phyloP scores from a whole-genome alignment of 2,113 vertebrate species.

The Polyodon spathula region DNA sequence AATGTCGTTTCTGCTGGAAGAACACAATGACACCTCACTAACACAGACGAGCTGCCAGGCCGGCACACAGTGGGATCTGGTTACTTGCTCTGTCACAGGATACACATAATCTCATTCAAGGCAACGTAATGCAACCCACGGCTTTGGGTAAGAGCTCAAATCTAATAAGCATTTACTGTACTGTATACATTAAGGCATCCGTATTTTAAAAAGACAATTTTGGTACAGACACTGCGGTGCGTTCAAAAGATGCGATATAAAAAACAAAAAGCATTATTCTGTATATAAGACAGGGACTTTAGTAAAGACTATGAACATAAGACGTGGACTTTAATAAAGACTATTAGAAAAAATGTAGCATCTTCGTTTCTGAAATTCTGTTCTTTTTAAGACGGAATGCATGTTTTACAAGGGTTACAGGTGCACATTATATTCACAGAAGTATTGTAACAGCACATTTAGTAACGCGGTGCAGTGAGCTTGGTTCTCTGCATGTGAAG shows the following conservation, averaged over 20 bases:
- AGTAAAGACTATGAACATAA: too few species aligned
- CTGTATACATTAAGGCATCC: constrained; percentile 30
- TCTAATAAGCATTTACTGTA: constrained; percentile 42
- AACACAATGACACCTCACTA: constrained; percentile 40
- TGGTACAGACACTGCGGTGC: too few species aligned
- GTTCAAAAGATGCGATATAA: too few species aligned
- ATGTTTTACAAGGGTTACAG: too few species aligned
- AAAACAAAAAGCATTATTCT: too few species aligned
- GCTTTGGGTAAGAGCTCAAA: constrained; percentile 32
- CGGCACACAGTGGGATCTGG: constrained; percentile 36
- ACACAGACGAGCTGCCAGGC: constrained; percentile 15
- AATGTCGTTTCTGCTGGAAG: constrained; percentile 24
- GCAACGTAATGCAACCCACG: constrained; percentile 41
- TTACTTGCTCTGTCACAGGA: constrained; percentile 46
- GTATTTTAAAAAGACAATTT: too few species aligned
- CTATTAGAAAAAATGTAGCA: too few species aligned
- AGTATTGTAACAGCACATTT: not conserved
- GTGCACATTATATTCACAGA: too few species aligned
- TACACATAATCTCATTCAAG: constrained; percentile 44
- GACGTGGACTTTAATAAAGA: too few species aligned
- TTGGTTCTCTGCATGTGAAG: not conserved
- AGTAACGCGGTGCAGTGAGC: not conserved
- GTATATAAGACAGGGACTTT: too few species aligned
- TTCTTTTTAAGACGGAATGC: too few species aligned
- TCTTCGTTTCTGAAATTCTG: too few species aligned